Base-by-base conservation (phyloP, 2,113 vertebrate species). In the Sprattus sprattus region DNA sequence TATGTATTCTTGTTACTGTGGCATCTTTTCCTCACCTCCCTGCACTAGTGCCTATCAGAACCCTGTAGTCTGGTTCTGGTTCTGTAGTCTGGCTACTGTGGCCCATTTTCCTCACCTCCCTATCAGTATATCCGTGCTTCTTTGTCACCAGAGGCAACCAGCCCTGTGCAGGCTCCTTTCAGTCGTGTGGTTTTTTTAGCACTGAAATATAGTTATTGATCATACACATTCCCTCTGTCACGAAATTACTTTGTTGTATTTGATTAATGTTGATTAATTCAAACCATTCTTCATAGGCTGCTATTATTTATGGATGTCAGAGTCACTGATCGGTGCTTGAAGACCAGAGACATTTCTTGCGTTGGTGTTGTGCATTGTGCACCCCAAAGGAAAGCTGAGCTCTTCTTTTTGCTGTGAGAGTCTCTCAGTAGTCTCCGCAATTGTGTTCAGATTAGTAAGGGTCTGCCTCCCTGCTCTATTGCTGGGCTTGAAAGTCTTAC, bases 401-500 rank as follows among this genome's bases (percentile, higher is more conserved):
- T 88, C 20, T 25, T 82, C 64, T 32, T 82, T 82, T 47, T 18
- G 15, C 71, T 85, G 15, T 85, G 81, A 57, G 11, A 80, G n/a
- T 67, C 46, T 44, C 44, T 39, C 39, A 39, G 22, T 32, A 39
- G 64, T 81, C 83, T 83, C 18, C 75, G 32, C 16, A n/a, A 18
- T 9, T 83, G 39, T 78, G 57, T 50, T 47, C 54, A 81, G 49
- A 54, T 82, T n/a, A 47, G 80, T 86, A 78, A 81, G 13, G 82
- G 44, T 44, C 46, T 0, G 7, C 46, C 45, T 49, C 3, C 47
- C 64, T 22, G 78, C 47, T 87, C 75, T 49, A 85, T 50, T 80
- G 45, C 75, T 80, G 49, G 45, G 80, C 71, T 89, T 85, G 18
- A 9, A 84, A 86, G 80, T 18, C 45, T 82, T 85, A 60, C 85